phyloP scores from a whole-genome alignment of 2,113 vertebrate genomes.

The Indicator maculatus region DNA sequence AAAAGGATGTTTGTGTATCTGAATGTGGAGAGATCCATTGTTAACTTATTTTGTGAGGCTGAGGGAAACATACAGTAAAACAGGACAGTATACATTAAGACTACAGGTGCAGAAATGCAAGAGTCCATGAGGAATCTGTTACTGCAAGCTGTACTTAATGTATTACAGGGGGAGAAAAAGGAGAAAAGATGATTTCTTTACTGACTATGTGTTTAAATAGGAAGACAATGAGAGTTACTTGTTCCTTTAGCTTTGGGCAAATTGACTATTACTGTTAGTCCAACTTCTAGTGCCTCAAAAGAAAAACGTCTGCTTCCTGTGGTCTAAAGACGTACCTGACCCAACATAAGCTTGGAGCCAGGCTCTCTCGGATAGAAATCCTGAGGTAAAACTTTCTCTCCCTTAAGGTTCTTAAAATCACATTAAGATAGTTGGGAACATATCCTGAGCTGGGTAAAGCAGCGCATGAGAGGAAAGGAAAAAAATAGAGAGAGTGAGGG shows the following conservation, averaged over 20 bases:
- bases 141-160: background rate
- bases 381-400: background rate
- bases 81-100: background rate
- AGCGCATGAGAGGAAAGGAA: background rate
- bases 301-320: background rate
- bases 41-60: background rate
- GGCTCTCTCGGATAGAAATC: background rate
- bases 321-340: background rate
- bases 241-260: slow-evolving; percentile 39
- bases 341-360: background rate
- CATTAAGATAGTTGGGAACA: background rate
- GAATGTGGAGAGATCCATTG: background rate
- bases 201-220: slow-evolving; percentile 1
- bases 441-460: background rate
- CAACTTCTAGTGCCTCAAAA: slow-evolving; percentile 46
- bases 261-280: slow-evolving; percentile 24
- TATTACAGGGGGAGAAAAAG: slow-evolving; percentile 20
- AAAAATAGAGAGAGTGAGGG: background rate
- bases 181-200: background rate
- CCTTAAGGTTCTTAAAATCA: background rate
- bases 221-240: background rate
- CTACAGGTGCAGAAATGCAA: background rate
- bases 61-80: background rate
- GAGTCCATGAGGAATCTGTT: background rate
- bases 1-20: background rate